Conservation (phyloP, 2,888 invertebrate species). For the Phengaris alcon region DNA sequence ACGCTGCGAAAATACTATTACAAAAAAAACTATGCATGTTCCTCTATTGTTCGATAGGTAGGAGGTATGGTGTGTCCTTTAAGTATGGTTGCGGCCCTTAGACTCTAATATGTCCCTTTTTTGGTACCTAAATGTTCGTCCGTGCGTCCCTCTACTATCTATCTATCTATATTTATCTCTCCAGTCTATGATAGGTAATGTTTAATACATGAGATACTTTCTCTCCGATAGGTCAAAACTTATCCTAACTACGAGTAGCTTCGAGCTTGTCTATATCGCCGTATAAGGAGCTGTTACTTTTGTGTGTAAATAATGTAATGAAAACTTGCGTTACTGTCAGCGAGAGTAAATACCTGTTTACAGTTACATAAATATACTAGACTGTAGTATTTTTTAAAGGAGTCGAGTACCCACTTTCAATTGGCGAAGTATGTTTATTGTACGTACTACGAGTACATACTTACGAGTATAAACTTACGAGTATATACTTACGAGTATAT, state of each 20-base stretch:
- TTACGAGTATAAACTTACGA: background rate
- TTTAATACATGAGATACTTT: conserved; percentile 16
- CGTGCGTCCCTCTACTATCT: background rate
- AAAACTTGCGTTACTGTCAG: conserved; percentile 6
- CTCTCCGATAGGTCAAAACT: conserved; percentile 23
- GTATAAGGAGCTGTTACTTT: conserved; percentile 3
- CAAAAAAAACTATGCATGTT: too few relatives aligned
- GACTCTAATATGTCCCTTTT: too few relatives aligned
- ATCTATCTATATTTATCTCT: conserved; percentile 10
- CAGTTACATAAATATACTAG: background rate
- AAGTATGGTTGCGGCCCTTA: too few relatives aligned
- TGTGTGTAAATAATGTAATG: conserved; percentile 2
- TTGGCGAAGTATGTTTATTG: background rate
- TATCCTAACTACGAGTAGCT: background rate
- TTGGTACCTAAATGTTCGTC: background rate
- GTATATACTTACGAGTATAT: background rate
- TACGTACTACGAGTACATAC: background rate
- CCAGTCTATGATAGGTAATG: background rate
- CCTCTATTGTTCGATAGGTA: too few relatives aligned
- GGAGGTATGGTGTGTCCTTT: too few relatives aligned
- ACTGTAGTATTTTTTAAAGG: too few relatives aligned
- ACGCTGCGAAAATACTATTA: too few relatives aligned
- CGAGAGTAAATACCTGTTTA: background rate
- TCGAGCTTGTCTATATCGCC: background rate
- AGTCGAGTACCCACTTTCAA: background rate